Percentiles rank a stretch among this genome's conserved stretches.
These are phyloP conservation scores for Alosa sapidissima DNA, from an alignment of 2,797 vertebrate species.

Conservation along the genomic window DNA sequence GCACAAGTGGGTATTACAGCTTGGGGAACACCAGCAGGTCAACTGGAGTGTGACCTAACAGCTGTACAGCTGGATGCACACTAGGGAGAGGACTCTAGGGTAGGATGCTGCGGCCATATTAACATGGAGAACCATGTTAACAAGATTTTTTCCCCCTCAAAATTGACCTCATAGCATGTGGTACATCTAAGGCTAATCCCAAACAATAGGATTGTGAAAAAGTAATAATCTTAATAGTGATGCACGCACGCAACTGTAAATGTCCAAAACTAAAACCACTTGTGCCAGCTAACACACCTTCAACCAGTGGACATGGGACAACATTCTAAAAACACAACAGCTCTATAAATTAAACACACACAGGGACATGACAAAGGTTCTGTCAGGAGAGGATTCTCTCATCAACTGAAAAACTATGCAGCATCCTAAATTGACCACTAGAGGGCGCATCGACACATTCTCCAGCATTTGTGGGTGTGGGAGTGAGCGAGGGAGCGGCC, in stretches of 20 bases:
- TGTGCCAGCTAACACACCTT: background rate
- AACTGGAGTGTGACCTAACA: constrained; percentile 8
- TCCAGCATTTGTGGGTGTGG: background rate
- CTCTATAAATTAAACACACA: background rate
- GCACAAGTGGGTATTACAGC: constrained; percentile 3
- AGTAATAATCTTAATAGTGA: background rate
- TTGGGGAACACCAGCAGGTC: background rate
- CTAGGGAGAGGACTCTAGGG: background rate
- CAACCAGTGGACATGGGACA: background rate
- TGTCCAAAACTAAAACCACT: background rate
- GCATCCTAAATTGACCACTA: background rate
- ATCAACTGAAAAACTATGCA: background rate
- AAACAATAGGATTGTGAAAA: background rate
- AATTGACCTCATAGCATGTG: background rate
- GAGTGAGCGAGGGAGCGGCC: background rate
- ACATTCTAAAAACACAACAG: background rate
- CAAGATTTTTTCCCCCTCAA: background rate
- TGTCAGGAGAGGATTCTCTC: background rate
- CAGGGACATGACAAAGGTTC: background rate
- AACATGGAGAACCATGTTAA: background rate
- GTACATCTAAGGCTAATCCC: background rate
- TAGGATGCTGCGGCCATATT: background rate
- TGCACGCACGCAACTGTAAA: background rate
- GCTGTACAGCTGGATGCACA: background rate
- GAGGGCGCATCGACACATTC: background rate